Percentiles rank a stretch among this genome's conserved stretches.
Conservation (phyloP, 1,140 invertebrate genomes). For the Propsilocerus akamusi region DNA sequence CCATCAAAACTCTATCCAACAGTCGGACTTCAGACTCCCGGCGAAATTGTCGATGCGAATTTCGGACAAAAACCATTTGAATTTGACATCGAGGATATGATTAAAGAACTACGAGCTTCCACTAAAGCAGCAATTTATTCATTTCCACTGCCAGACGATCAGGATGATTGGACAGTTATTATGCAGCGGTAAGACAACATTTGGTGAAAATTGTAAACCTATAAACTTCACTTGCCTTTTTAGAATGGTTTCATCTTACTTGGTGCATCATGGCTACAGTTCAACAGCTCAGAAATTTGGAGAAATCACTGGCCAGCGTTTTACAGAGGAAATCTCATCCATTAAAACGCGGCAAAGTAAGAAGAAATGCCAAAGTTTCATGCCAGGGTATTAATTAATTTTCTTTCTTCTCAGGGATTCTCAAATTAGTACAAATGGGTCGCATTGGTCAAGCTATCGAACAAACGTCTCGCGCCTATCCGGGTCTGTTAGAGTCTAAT, state of each 20-base stretch:
- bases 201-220: background rate
- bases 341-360: conserved; percentile 95
- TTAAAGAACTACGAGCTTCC: conserved; percentile 69
- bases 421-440: conserved; percentile 78
- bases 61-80: conserved; percentile 96
- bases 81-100: conserved; percentile 96
- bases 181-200: conserved; percentile 62
- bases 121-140: conserved; percentile 69
- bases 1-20: conserved; percentile 93
- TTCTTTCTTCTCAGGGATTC: conserved; percentile 53
- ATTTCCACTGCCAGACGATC: conserved; percentile 69
- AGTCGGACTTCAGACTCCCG: conserved; percentile 94
- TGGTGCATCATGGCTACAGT: conserved; percentile 95
- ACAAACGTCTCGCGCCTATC: conserved; percentile 71
- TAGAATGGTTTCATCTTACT: conserved; percentile 92
- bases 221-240: conserved; percentile 10
- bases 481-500: conserved; percentile 75
- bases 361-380: conserved; percentile 15
- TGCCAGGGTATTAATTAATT: background rate
- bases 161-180: conserved; percentile 79
- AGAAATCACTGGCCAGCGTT: conserved; percentile 70
- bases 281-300: conserved; percentile 93
- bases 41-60: conserved; percentile 96
- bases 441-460: conserved; percentile 91
- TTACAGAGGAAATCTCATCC: conserved; percentile 83